Percentiles rank a stretch among this genome's conserved stretches.
These are phyloP conservation scores for Apostichopus leukothele DNA, from an alignment of 53 echinoderm and acorn worm genomes.

Conservation along the genomic window DNA sequence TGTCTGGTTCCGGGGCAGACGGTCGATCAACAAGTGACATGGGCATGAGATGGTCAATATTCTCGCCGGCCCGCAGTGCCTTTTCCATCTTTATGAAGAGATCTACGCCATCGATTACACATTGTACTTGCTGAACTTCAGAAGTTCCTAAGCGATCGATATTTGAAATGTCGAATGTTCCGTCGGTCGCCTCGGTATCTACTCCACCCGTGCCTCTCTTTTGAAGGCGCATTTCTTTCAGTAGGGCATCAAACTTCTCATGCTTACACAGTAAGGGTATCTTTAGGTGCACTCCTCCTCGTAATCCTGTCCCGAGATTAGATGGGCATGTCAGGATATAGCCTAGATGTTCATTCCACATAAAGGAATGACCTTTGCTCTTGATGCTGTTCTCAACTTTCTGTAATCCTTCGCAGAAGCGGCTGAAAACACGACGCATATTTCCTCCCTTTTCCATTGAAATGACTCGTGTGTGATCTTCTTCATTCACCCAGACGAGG, in stretches of 20 bases:
- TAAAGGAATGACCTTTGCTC: conserved; percentile 83
- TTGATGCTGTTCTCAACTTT: conserved; percentile 75
- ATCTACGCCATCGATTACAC: conserved; percentile 79
- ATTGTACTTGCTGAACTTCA: conserved; percentile 83
- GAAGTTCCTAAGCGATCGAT: conserved; percentile 85
- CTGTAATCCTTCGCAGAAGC: conserved; percentile 88
- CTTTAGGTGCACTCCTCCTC: conserved; percentile 94
- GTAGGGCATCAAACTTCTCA: conserved; percentile 65
- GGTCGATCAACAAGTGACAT: not conserved
- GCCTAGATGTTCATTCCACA: conserved; percentile 96
- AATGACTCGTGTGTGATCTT: conserved; percentile 91
- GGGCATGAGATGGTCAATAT: conserved; percentile 74
- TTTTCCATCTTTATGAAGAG: conserved; percentile 84
- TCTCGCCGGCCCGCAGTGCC: conserved; percentile 73
- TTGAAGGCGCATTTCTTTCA: conserved; percentile 73
- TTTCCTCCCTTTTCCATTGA: conserved; percentile 97
- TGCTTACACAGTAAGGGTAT: conserved; percentile 79
- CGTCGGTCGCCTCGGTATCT: conserved; percentile 95
- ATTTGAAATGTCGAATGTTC: conserved; percentile 96
- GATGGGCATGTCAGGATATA: conserved; percentile 93
- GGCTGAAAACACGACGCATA: conserved; percentile 81
- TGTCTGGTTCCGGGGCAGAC: not conserved
- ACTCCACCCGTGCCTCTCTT: conserved; percentile 97
- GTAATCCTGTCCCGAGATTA: conserved; percentile 92
- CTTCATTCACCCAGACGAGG: conserved; percentile 91